These are phyloP conservation scores for Sula dactylatra DNA, from an alignment of 2,113 vertebrate genomes.

Conservation along the genomic window DNA sequence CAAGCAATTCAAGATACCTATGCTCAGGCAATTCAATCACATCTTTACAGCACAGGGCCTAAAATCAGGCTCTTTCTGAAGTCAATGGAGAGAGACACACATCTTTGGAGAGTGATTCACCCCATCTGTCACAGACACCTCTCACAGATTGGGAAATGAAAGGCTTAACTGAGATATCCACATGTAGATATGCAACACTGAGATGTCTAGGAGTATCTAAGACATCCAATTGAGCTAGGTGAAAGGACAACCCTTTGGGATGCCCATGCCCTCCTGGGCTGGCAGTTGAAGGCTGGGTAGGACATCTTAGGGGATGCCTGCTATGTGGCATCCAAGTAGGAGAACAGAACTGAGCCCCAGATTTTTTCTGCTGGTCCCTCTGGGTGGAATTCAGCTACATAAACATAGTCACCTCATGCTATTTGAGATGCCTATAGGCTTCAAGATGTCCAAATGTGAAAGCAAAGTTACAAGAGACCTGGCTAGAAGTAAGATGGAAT, in stretches of 20 bases:
- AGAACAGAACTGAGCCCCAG: not conserved
- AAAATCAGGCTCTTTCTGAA: not conserved
- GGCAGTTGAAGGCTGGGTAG: not conserved
- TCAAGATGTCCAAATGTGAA: not conserved
- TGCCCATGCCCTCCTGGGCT: not conserved
- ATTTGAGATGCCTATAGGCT: not conserved
- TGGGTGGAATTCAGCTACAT: not conserved
- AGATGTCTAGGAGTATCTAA: not conserved
- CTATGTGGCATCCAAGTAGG: not conserved
- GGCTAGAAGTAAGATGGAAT: not conserved
- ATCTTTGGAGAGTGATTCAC: not conserved
- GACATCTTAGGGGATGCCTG: not conserved
- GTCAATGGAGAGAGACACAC: not conserved
- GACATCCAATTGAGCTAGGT: not conserved
- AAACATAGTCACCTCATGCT: not conserved
- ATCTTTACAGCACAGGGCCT: not conserved
- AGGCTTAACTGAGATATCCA: not conserved
- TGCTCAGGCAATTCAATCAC: not conserved
- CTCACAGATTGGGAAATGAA: not conserved
- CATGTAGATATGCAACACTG: not conserved
- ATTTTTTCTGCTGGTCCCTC: not conserved
- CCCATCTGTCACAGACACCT: not conserved
- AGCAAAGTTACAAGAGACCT: not conserved
- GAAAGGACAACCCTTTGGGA: not conserved
- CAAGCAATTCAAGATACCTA: not conserved